These are phyloP conservation scores for Pygmarrhopalites habei DNA, from an alignment of 1,140 invertebrate species.

Conservation along the genomic window DNA sequence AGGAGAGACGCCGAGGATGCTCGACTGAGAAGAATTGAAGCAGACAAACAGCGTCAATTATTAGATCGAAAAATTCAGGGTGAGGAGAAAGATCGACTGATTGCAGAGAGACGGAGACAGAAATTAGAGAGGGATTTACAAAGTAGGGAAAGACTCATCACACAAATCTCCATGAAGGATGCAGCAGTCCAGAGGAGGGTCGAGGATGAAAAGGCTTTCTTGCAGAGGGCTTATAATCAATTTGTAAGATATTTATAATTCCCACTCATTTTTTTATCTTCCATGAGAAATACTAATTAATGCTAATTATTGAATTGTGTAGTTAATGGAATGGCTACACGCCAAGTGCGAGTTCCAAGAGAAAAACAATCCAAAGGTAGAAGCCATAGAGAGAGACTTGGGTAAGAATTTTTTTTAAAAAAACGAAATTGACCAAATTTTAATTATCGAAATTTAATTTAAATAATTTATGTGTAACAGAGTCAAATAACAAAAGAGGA, in stretches of 20 bases:
- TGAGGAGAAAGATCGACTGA: not conserved
- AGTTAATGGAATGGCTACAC: conserved; percentile 4
- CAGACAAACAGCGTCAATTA: conserved; percentile 1
- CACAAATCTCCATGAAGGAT: not conserved
- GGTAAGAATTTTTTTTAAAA: conserved; percentile 1
- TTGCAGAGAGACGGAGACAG: not conserved
- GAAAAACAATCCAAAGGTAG: not conserved
- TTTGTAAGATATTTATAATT: conserved; percentile 7
- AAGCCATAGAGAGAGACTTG: not conserved
- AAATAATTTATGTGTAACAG: not conserved
- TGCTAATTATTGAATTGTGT: too few relatives aligned
- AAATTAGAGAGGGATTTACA: not conserved
- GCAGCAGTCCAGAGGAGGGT: not conserved
- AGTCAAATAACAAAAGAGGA: too few relatives aligned
- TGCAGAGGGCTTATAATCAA: not conserved
- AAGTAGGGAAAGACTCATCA: not conserved
- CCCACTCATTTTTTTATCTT: too few relatives aligned
- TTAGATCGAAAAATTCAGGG: not conserved
- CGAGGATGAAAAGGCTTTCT: not conserved
- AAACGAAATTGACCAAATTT: not conserved
- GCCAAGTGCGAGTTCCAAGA: not conserved
- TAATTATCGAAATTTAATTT: not conserved
- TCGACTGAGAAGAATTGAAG: not conserved
- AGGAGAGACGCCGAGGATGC: not conserved
- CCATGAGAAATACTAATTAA: too few relatives aligned